Conservation (phyloP, 2,113 vertebrate species). For the Pao palembangensis region DNA sequence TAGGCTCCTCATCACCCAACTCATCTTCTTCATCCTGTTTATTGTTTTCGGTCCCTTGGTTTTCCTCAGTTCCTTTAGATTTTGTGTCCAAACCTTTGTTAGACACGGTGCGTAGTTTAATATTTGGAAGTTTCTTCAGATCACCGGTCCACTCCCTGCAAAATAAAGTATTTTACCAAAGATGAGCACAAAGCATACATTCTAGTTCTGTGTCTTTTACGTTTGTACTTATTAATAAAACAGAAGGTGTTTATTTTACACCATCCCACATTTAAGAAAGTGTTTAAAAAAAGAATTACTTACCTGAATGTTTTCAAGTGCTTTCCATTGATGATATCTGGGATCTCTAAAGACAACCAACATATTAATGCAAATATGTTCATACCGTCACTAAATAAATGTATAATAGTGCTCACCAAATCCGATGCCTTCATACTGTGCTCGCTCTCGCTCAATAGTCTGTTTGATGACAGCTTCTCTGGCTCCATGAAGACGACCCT, state of each 20-base stretch:
- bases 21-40: conserved; percentile 10
- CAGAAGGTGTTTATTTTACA: too few relatives aligned
- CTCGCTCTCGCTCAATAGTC: conserved; percentile 84
- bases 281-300: too few relatives aligned
- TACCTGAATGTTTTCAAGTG: conserved; percentile 90
- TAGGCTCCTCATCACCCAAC: conserved; percentile 27
- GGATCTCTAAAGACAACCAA: conserved; percentile 78
- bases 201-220: too few relatives aligned
- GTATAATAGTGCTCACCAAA: conserved; percentile 74
- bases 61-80: conserved; percentile 46
- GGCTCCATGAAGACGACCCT: conserved; percentile 84
- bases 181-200: background rate
- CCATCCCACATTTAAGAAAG: background rate
- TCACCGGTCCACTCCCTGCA: conserved; percentile 91
- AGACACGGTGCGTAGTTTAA: conserved; percentile 88
- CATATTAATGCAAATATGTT: background rate
- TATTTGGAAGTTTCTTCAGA: conserved; percentile 90
- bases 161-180: conserved; percentile 4
- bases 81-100: conserved; percentile 61
- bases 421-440: conserved; percentile 79
- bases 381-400: background rate
- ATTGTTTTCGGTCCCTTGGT: conserved; percentile 14
- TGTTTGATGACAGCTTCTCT: conserved; percentile 87
- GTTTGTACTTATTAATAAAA: too few relatives aligned
- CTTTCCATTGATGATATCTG: conserved; percentile 87